A percentile compares a stretch with the other conserved stretches of the same genome.
Conservation (phyloP, 2,888 invertebrate species). For the Scaptomyza polygonia region DNA sequence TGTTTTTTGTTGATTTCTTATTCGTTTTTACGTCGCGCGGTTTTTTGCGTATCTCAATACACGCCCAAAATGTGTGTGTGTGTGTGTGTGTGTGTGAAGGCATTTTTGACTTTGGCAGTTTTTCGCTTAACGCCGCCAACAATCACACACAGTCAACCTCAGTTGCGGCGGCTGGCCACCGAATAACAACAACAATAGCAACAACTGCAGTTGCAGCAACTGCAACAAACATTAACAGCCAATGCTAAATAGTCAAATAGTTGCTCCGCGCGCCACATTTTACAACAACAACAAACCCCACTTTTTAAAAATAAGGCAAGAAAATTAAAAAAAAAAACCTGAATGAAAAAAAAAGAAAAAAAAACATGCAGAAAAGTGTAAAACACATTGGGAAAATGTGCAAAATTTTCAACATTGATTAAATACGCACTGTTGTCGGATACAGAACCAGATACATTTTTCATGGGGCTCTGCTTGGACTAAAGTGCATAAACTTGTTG, state of each 20-base stretch:
- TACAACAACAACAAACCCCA: slow-evolving; percentile 25
- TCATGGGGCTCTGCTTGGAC: no score
- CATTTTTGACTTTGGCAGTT: slow-evolving; percentile 64
- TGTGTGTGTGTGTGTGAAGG: slow-evolving; percentile 36
- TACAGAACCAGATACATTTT: background rate
- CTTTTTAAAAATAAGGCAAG: slow-evolving; percentile 4
- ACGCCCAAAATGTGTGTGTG: slow-evolving; percentile 26
- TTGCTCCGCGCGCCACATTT: slow-evolving; percentile 60
- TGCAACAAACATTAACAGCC: slow-evolving; percentile 32
- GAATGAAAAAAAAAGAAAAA: no score
- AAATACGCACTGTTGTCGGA: slow-evolving; percentile 34
- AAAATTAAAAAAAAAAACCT: no score
- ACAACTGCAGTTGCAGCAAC: background rate
- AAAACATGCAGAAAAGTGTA: slow-evolving; percentile 69
- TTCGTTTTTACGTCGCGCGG: slow-evolving; percentile 60
- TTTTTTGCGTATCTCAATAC: slow-evolving; percentile 56
- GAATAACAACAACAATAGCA: slow-evolving; percentile 38
- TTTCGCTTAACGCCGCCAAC: slow-evolving; percentile 61
- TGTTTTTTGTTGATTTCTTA: slow-evolving; percentile 63
- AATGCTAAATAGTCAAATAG: slow-evolving; percentile 73
- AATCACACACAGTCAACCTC: slow-evolving; percentile 74
- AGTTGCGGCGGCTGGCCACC: slow-evolving; percentile 53
- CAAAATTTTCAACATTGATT: slow-evolving; percentile 66
- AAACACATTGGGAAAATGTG: slow-evolving; percentile 75
- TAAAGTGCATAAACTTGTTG: no score